Conservation (phyloP, 2,888 invertebrate species). For the Drosophila meridiana region DNA sequence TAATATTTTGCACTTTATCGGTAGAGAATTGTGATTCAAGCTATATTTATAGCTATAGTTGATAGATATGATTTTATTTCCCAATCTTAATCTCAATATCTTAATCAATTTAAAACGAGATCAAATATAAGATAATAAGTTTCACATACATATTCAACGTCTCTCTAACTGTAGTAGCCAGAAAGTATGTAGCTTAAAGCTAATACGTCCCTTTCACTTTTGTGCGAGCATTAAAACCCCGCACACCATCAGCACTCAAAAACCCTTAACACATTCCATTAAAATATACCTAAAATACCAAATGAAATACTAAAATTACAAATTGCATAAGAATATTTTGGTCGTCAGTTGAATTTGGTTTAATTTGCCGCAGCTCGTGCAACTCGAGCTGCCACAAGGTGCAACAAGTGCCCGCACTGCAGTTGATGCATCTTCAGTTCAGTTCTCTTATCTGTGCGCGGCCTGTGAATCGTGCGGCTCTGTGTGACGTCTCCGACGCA, state of each 20-base stretch:
- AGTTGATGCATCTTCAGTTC: constrained; percentile 31
- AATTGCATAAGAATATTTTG: constrained; percentile 11
- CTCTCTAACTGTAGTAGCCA: neutral
- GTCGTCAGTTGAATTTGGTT: neutral
- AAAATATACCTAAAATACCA: neutral
- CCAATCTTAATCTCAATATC: too few species aligned
- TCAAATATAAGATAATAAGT: too few species aligned
- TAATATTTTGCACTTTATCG: too few species aligned
- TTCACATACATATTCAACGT: too few species aligned
- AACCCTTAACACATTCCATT: neutral
- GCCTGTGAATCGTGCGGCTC: constrained; percentile 20
- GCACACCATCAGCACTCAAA: neutral
- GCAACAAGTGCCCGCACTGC: constrained; percentile 11
- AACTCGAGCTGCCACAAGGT: constrained; percentile 17
- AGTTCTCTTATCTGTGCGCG: constrained; percentile 24
- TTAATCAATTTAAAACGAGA: too few species aligned
- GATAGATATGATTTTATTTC: too few species aligned
- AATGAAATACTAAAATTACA: neutral
- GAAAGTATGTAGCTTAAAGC: neutral
- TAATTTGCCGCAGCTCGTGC: constrained; percentile 19
- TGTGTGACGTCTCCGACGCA: constrained; percentile 14
- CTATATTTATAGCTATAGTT: too few species aligned
- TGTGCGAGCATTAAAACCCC: neutral
- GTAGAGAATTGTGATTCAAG: too few species aligned
- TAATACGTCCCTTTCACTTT: constrained; percentile 4